Evolutionary conservation across 2,888 invertebrate genomes (phyloP).

Genomic region (Limnephilus rhombicus): DNA sequence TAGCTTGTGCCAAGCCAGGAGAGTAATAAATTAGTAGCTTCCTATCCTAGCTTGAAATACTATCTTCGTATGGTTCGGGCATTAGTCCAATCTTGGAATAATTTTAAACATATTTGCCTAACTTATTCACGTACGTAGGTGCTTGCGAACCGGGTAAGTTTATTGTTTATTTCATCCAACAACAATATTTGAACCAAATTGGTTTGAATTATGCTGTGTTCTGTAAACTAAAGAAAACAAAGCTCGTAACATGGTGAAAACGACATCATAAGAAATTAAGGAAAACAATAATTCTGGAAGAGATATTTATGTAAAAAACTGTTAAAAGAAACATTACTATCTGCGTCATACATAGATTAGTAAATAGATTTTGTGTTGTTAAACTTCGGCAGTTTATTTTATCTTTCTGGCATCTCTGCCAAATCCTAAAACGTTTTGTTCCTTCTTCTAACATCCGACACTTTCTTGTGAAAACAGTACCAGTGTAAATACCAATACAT

Average conservation of each 20-base stretch:
- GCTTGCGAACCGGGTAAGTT: no score
- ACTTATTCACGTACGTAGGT: no score
- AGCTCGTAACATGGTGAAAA: background rate
- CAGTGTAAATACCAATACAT: background rate
- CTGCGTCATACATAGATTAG: slow-evolving; percentile 4
- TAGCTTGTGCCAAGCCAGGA: no score
- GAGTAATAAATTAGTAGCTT: no score
- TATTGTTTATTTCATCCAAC: background rate
- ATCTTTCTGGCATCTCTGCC: slow-evolving; percentile 65
- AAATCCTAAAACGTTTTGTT: slow-evolving; percentile 63
- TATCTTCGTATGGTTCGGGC: no score
- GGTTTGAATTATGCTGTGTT: no score
- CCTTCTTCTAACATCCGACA: slow-evolving; percentile 56
- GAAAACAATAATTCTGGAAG: background rate
- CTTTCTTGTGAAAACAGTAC: background rate
- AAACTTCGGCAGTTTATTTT: slow-evolving; percentile 40
- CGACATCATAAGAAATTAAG: background rate
- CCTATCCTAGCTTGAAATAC: no score
- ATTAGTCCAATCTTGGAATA: no score
- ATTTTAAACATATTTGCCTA: no score
- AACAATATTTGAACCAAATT: background rate
- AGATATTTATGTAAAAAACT: background rate
- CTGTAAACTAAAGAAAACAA: background rate
- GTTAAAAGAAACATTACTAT: background rate
- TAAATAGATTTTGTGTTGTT: slow-evolving; percentile 7